Evolutionary conservation across 2,113 vertebrate genomes (phyloP), one percentile per base, ranked within the genome.

Genomic region (Tonatia bakeri): DNA sequence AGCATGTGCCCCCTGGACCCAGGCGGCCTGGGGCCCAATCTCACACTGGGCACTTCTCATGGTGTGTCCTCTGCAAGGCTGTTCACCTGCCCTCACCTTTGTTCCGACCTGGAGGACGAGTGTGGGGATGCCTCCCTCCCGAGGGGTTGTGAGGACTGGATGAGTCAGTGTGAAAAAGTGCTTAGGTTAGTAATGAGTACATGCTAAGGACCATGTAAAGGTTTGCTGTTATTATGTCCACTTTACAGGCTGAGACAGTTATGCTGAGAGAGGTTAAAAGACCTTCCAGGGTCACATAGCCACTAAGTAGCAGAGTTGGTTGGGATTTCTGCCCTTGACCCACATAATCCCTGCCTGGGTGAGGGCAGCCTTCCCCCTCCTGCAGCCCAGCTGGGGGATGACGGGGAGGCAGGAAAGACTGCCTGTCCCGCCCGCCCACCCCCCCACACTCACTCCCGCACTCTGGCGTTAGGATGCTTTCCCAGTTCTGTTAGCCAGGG

Each of bases 361-460:
- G 9, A 22, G 54, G 7, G 0, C 33, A 11, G 69, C 61, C 17
- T n/a, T n/a, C 9, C 16, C 36, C 2, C 1, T 20, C 31, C 50
- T 5, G 2, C 14, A 8, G 64, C 64, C 28, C 22, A 28, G 61
- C 36, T 7, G 7, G 1, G 0, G 31, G 54, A 0, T 38, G 3
- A 38, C 1, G 5, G 20, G 14, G 4, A 7, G n/a, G 20, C 20
- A 19, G 38, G 26, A 52, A 56, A 56, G 69, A 28, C 87, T 15
- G 22, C 28, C 22, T 28, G 2, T 20, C 19, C 3, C 10, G 6
- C 54, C 54, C 47, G 11, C 59, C 47, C 24, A 24, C 0, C 28
- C 64, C 33, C 64, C 2, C 36, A 1, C 11, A 5, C 47, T 4
- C 40, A 13, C 33, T 43, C 85, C 5, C 16, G 1, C 56, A 52